A percentile compares a stretch with the other conserved stretches of the same genome.
These are phyloP conservation scores for Cybosia mesomella DNA, from an alignment of 2,888 invertebrate genomes.

Conservation along the genomic window DNA sequence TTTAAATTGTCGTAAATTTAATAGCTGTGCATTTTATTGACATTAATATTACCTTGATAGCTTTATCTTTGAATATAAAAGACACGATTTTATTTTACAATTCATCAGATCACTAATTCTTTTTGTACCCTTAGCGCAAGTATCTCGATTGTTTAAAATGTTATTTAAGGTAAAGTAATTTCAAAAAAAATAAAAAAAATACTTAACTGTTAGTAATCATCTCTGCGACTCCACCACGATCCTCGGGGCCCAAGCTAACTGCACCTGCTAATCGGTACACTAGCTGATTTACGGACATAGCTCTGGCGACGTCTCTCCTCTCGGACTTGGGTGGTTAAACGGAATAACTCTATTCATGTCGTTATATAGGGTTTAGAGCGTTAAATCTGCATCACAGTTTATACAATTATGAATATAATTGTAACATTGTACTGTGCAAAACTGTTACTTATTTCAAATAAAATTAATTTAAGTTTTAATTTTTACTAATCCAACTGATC, in stretches of 20 bases:
- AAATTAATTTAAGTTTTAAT: no score
- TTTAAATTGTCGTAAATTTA: slow-evolving; percentile 36
- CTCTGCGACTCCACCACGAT: not conserved
- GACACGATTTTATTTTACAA: slow-evolving; percentile 17
- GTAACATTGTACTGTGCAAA: no score
- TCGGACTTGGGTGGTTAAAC: no score
- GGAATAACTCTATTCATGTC: no score
- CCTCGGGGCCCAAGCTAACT: not conserved
- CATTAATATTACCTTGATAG: slow-evolving; percentile 26
- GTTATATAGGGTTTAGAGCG: no score
- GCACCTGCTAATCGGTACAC: no score
- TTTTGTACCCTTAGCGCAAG: slow-evolving; percentile 12
- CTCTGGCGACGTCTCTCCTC: no score
- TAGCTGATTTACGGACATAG: no score
- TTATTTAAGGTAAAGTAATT: slow-evolving; percentile 22
- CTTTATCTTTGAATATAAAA: slow-evolving; percentile 32
- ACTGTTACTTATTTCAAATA: no score
- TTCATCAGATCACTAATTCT: slow-evolving; percentile 41
- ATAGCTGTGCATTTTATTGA: slow-evolving; percentile 30
- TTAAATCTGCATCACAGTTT: no score
- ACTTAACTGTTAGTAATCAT: no score
- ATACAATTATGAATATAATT: no score
- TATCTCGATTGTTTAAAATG: slow-evolving; percentile 20
- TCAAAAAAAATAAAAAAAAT: not conserved
- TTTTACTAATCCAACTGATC: not conserved